Percentiles rank a stretch among this genome's conserved stretches.
Evolutionary conservation across 2,113 vertebrate species (phyloP).

Genomic region (Phoxinus phoxinus): DNA sequence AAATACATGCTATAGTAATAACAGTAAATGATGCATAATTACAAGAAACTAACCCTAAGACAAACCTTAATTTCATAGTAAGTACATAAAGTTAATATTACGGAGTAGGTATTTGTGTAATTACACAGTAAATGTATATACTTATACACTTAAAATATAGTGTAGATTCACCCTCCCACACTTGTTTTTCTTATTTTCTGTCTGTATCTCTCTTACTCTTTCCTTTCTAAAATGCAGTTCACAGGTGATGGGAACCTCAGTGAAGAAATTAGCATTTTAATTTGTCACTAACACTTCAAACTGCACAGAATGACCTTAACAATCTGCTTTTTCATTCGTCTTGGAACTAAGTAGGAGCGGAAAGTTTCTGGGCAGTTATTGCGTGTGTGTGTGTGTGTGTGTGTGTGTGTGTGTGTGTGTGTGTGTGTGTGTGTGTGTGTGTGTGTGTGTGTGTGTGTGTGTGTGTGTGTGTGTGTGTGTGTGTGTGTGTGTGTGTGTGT

Average conservation of each 20-base stretch:
- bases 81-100: neutral
- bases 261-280: conserved; percentile 48
- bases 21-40: neutral
- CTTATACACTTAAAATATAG: neutral
- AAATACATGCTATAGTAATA: neutral
- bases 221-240: neutral
- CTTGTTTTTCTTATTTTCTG: neutral
- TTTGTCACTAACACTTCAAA: conserved; percentile 41
- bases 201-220: too few relatives aligned
- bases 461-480: too few relatives aligned
- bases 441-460: too few relatives aligned
- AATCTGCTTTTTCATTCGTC: conserved; percentile 63
- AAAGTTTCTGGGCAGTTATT: conserved; percentile 63
- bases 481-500: too few relatives aligned
- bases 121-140: too few relatives aligned
- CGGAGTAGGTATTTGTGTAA: neutral
- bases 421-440: too few relatives aligned
- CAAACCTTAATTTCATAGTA: neutral
- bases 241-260: conserved; percentile 28
- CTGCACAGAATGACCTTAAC: conserved; percentile 53
- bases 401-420: neutral
- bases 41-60: neutral
- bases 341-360: conserved; percentile 62
- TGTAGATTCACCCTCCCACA: neutral
- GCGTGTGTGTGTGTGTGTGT: conserved; percentile 19